Conservation (phyloP, 2,113 vertebrate species). For the Sciurus niger region DNA sequence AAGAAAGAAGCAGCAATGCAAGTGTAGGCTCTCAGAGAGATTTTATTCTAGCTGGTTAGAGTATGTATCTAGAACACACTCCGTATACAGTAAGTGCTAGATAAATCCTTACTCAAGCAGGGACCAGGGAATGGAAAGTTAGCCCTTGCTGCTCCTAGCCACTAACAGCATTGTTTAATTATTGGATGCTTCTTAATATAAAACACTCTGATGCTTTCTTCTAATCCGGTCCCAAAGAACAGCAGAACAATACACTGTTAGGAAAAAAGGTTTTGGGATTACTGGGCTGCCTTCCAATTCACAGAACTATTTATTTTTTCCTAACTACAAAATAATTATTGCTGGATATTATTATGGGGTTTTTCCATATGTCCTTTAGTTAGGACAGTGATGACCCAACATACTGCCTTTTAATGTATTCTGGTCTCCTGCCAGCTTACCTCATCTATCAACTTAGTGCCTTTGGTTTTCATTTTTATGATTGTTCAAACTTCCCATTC, state of each 20-base stretch:
- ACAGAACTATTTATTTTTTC: slow-evolving; percentile 74
- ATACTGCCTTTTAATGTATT: slow-evolving; percentile 50
- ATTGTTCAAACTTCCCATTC: slow-evolving; percentile 59
- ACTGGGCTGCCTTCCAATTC: slow-evolving; percentile 76
- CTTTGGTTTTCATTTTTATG: slow-evolving; percentile 57
- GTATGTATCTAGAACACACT: background rate
- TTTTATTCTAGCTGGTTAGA: background rate
- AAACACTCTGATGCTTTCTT: slow-evolving; percentile 58
- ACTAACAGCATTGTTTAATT: slow-evolving; percentile 2
- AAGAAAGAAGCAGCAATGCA: slow-evolving; percentile 13
- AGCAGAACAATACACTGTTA: slow-evolving; percentile 65
- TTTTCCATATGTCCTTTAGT: slow-evolving; percentile 80
- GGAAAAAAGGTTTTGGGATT: slow-evolving; percentile 33
- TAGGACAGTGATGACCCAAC: slow-evolving; percentile 28
- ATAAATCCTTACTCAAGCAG: slow-evolving; percentile 31
- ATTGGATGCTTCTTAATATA: slow-evolving; percentile 62
- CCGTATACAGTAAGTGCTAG: background rate
- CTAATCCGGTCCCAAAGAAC: slow-evolving; percentile 63
- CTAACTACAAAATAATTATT: slow-evolving; percentile 75
- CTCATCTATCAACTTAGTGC: slow-evolving; percentile 31
- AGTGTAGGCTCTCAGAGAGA: background rate
- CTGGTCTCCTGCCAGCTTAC: slow-evolving; percentile 68
- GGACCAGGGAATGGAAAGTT: background rate
- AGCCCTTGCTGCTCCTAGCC: background rate
- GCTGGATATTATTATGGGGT: slow-evolving; percentile 74